Conservation (phyloP, 2,888 invertebrate species). For the Unio delphinus region DNA sequence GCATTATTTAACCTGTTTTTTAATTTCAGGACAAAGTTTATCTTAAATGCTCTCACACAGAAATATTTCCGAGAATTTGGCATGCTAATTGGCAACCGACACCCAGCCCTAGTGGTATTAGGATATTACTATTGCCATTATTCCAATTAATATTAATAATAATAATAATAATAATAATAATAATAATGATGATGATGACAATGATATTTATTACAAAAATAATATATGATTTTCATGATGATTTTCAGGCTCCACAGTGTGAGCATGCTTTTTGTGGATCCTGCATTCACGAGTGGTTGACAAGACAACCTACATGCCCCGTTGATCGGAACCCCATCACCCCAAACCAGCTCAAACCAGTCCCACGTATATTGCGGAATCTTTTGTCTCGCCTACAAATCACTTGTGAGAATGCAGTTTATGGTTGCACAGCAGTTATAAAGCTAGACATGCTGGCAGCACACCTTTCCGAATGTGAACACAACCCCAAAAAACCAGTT, state of each 20-base stretch:
- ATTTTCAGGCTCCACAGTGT: constrained; percentile 88
- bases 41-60: no score
- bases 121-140: no score
- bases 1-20: no score
- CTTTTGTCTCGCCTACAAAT: constrained; percentile 88
- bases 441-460: constrained; percentile 88
- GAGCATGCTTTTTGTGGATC: constrained; percentile 95
- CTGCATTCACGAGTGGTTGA: constrained; percentile 96
- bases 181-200: no score
- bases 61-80: no score
- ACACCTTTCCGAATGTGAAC: constrained; percentile 92
- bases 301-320: constrained; percentile 93
- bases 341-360: constrained; percentile 87
- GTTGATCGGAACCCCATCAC: constrained; percentile 93
- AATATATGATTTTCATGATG: background rate
- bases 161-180: no score
- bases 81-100: no score
- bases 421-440: constrained; percentile 83
- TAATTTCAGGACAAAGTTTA: no score
- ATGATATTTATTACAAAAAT: no score
- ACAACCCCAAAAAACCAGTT: constrained; percentile 93
- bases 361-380: constrained; percentile 93
- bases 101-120: no score
- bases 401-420: constrained; percentile 87
- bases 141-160: no score